Evolutionary conservation across 2,888 invertebrate species (phyloP).

Genomic region (Harpalus rufipes): DNA sequence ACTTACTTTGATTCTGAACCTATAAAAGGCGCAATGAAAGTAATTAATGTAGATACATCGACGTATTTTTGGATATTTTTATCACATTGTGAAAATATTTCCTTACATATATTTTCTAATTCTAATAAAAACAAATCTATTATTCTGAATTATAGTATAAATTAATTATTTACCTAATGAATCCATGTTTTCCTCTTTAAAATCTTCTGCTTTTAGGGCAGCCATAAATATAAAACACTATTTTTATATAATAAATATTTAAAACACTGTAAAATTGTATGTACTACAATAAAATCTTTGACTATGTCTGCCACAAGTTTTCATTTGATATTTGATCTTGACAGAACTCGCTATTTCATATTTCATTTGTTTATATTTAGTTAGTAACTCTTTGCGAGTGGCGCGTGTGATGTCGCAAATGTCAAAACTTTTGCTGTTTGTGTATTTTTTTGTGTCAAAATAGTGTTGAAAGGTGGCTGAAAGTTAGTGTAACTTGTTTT

Average conservation of each 20-base stretch:
- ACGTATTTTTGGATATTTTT: slow-evolving; percentile 70
- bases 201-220: not conserved
- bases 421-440: too few species aligned
- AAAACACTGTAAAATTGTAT: slow-evolving; percentile 3
- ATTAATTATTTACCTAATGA: not conserved
- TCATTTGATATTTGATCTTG: not conserved
- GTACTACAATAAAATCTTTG: not conserved
- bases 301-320: not conserved
- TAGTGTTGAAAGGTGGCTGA: too few species aligned
- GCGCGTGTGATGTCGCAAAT: too few species aligned
- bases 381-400: too few species aligned
- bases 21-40: slow-evolving; percentile 72
- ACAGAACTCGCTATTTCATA: slow-evolving; percentile 16
- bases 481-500: too few species aligned
- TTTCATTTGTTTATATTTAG: slow-evolving; percentile 18
- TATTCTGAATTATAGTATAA: not conserved
- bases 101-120: slow-evolving; percentile 69
- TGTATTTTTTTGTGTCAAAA: too few species aligned
- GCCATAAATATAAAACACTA: slow-evolving; percentile 6
- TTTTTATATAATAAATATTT: not conserved
- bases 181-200: slow-evolving; percentile 9
- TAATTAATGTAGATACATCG: slow-evolving; percentile 71
- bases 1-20: slow-evolving; percentile 71
- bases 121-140: slow-evolving; percentile 38
- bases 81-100: slow-evolving; percentile 73